Conservation (phyloP, 2,888 invertebrate species). For the Chorisops tibialis region DNA sequence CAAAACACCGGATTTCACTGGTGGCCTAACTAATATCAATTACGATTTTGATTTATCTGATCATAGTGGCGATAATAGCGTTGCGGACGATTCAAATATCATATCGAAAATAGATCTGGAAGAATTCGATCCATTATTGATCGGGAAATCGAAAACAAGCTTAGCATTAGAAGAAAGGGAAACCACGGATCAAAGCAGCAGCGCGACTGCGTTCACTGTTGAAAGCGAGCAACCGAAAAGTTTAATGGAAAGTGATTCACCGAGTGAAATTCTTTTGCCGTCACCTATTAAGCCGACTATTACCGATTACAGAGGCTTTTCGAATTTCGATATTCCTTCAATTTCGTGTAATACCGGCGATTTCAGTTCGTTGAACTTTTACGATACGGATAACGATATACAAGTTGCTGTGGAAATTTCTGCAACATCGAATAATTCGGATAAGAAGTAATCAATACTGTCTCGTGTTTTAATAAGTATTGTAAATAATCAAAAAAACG, state of each 20-base stretch:
- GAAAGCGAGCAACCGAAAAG: conserved; percentile 36
- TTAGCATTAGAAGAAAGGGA: background rate
- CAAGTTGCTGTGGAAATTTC: background rate
- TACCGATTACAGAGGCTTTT: conserved; percentile 61
- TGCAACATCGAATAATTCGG: too few species aligned
- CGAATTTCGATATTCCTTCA: conserved; percentile 62
- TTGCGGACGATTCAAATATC: conserved; percentile 58
- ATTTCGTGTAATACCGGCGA: conserved; percentile 66
- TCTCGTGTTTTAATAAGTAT: background rate
- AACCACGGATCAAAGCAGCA: background rate
- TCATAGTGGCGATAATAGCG: conserved; percentile 68
- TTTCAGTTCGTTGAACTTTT: conserved; percentile 44
- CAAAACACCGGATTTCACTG: conserved; percentile 53
- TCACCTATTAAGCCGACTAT: conserved; percentile 58
- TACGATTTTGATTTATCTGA: conserved; percentile 76
- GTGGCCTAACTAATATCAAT: conserved; percentile 67
- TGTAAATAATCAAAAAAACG: too few species aligned
- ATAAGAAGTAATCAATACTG: background rate
- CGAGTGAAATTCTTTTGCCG: conserved; percentile 55
- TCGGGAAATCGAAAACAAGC: background rate
- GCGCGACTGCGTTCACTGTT: background rate
- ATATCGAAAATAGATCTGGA: conserved; percentile 48
- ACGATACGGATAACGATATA: conserved; percentile 5
- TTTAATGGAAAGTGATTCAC: conserved; percentile 49
- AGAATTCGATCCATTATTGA: conserved; percentile 49